Base-by-base conservation (phyloP, 2,888 invertebrate species). In the Protophormia terraenovae region DNA sequence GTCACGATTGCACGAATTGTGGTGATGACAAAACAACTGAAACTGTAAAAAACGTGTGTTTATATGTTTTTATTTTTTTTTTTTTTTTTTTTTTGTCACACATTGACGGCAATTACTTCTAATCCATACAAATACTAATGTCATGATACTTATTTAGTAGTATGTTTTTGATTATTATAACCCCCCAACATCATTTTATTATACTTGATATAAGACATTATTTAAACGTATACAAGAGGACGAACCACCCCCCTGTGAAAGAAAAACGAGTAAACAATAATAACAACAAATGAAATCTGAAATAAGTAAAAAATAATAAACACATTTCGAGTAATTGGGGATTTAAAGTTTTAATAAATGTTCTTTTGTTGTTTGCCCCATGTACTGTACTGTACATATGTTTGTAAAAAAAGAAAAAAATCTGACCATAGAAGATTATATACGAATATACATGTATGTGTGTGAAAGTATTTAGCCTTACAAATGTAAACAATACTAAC, bases 121-220 rank as follows among this genome's bases (percentile, higher is more conserved):
- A 86, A 86, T 87, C 83, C 84, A 58, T 86, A 78, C 72, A 86
- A 75, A 86, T 72, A 84, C 84, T 81, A 84, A 73, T 83, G 73
- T 22, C 72, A 78, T 86, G 86, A 86, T 87, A n/a, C n/a, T n/a
- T n/a, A 84, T 69, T 6, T 64, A 27, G 14, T 32, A 27, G 35
- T 32, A 12, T 45, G 27, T 55, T 69, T 29, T 8, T 86, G 82
- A 82, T 87, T 85, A 80, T 83, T 83, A 76, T 83, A 86, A 87
- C 84, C 83, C n/a, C 79, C 22, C 27, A 27, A 47, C 27, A 38
- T 69, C 60, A 47, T 27, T 47, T 47, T 5, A 16, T 69, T 69
- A 35, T 6, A 16, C 55, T 71, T 29, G 27, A 16, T 12, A 10
- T 16, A 27, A n/a, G n/a, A n/a, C n/a, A n/a, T n/a, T n/a, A n/a